Percentiles rank a stretch among this genome's conserved stretches.
phyloP scores from a whole-genome alignment of 2,797 vertebrate genomes.

The Urosaurus nigricauda region DNA sequence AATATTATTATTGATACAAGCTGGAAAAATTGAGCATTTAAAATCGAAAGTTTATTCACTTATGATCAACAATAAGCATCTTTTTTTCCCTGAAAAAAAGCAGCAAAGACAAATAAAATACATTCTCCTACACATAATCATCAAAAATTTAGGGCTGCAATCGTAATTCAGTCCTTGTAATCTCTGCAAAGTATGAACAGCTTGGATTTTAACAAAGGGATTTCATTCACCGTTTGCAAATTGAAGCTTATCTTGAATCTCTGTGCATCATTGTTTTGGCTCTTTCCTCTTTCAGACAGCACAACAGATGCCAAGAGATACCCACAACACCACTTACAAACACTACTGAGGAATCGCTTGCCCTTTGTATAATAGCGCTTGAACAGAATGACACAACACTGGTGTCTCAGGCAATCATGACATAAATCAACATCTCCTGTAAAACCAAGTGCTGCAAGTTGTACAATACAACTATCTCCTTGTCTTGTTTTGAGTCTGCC shows the following conservation, averaged over 20 bases:
- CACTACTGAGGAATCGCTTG: neutral
- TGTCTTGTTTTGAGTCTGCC: neutral
- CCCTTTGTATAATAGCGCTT: too few species aligned
- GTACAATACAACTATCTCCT: neutral
- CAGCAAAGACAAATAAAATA: neutral
- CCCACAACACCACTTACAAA: neutral
- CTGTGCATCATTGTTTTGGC: neutral
- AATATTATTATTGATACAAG: neutral
- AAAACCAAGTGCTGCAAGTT: neutral
- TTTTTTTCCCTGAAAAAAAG: neutral
- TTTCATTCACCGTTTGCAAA: neutral
- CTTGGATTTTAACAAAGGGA: neutral
- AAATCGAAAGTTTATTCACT: slow-evolving; percentile 26
- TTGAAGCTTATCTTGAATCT: neutral
- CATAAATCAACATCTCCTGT: neutral
- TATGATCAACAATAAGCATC: neutral
- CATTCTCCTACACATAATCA: neutral
- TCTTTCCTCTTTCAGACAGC: neutral
- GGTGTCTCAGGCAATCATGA: neutral
- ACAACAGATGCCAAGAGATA: neutral
- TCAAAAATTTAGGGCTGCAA: neutral
- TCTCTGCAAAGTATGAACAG: neutral
- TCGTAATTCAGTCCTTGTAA: neutral
- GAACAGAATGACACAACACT: neutral
- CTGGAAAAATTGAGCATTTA: slow-evolving; percentile 12